Base-by-base conservation (phyloP, 2,888 invertebrate species). In the Drosophila diplacantha region DNA sequence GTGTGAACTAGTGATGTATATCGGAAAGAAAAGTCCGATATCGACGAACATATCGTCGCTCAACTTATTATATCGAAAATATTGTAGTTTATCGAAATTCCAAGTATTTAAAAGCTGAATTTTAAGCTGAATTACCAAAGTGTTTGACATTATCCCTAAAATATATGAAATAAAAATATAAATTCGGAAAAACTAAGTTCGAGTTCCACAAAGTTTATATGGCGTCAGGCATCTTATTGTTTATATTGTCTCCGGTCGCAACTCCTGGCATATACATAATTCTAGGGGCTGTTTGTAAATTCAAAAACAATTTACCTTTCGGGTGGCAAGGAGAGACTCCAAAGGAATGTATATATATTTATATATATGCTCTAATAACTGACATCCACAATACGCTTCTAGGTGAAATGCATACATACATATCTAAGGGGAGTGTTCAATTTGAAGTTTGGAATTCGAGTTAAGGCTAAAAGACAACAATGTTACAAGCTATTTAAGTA, bases 401-500 rank as follows among this genome's bases (percentile, higher is more conserved):
- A 41, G 41, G 14, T 29, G 26, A 32, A 57, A 57, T 57, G 57
- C 56, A 57, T 14, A 26, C 20, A 54, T 35, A 51, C 20, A 52
- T 34, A 54, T 57, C 41, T 22, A 41, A 3, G 9, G 43, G 56
- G 39, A 22, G 24, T 24, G 26, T 56, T 32, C 14, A 39, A 29
- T 22, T 46, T 46, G 44, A 8, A 31, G 29, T 46, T 44, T 18
- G 32, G 51, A 63, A 63, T 47, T 62, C 52, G 61, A 61, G 65
- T 61, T 61, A 41, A 61, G 50, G 52, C 51, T 59, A 47, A 61
- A 31, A 37, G 39, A 66, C 61, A 50, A 41, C 60, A 46, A 46
- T 31, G 65, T 78, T 83, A 78, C 76, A 81, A 79, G 79, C 83
- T 79, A 79, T 62, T 81, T 83, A 83, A 81, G 79, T 79, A 79